Base-by-base conservation (phyloP, 2,113 vertebrate genomes). In the Apus apus region DNA sequence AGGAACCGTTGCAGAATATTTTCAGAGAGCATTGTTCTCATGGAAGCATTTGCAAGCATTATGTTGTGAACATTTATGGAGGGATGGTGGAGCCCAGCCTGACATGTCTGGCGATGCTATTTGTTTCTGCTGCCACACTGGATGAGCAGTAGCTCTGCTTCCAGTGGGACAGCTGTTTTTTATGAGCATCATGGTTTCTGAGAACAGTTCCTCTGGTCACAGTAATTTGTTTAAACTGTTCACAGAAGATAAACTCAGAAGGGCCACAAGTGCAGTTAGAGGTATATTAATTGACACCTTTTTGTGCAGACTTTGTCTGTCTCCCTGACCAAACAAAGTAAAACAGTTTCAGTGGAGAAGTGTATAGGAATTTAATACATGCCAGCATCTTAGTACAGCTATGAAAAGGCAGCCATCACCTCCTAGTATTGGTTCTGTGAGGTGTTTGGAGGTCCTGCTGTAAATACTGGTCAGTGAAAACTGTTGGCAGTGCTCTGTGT, bases 241-340 rank as follows among this genome's bases (percentile, higher is more conserved):
- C 29, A 48, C 26, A 74, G 76, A 77, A 71, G 56, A 88, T 67
- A 77, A 90, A 90, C 32, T 43, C 36, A 67, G 58, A 93, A 96
- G 30, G 26, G 34, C 11, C 26, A 32, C 12, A 80, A 90, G 8
- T 60, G 22, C 29, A 18, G 27, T 38, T 51, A 77, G 32, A 74
- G 88, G 34, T 45, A 48, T 43, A 70, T 56, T 56, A 83, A 85
- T 83, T 83, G 43, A 71, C 0, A 2, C 3, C 20, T 92, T 83
- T 83, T 90, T 70, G 26, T 51, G 19, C 73, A 22, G n/a, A 66
- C 13, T 70, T 73, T 13, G 2, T 21, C 51, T 79, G 4, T 25
- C 56, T 80, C 29, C 29, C 30, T 53, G 20, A 80, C 22, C 1
- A 12, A 67, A 45, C 8, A 29, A 77, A 66, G 7, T 20, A 4